A percentile compares a stretch with the other conserved stretches of the same genome.
Conservation (phyloP, 1,140 invertebrate species). For the Sycophaga agraensis region DNA sequence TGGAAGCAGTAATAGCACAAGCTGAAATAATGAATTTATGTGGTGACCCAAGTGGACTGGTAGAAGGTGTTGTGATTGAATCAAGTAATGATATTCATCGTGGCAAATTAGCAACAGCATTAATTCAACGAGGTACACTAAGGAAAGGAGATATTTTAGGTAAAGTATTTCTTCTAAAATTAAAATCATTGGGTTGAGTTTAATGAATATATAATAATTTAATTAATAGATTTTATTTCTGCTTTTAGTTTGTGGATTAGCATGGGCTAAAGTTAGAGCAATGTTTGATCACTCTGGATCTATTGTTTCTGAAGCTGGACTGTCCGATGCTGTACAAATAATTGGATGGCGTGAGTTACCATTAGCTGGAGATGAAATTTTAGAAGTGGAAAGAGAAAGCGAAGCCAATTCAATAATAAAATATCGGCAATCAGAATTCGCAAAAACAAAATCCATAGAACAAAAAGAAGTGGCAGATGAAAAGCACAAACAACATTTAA, state of each 20-base stretch:
- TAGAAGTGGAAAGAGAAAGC: slow-evolving; percentile 81
- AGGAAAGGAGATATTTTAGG: slow-evolving; percentile 75
- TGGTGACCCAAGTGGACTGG: slow-evolving; percentile 77
- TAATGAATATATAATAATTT: neutral
- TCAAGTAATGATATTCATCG: slow-evolving; percentile 71
- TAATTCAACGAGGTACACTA: slow-evolving; percentile 89
- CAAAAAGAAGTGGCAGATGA: slow-evolving; percentile 66
- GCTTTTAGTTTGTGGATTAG: slow-evolving; percentile 71
- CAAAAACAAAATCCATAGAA: slow-evolving; percentile 62
- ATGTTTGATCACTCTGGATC: slow-evolving; percentile 81
- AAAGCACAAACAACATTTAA: slow-evolving; percentile 70
- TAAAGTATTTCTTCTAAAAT: slow-evolving; percentile 31
- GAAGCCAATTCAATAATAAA: slow-evolving; percentile 71
- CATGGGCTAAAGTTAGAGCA: slow-evolving; percentile 83
- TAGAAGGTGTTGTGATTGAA: slow-evolving; percentile 91
- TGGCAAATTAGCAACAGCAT: slow-evolving; percentile 84
- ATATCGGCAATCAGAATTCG: slow-evolving; percentile 62
- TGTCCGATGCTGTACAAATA: slow-evolving; percentile 83
- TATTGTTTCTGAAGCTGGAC: slow-evolving; percentile 68
- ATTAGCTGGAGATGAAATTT: slow-evolving; percentile 79
- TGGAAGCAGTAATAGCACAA: slow-evolving; percentile 83
- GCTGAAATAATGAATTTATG: slow-evolving; percentile 88
- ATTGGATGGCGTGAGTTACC: slow-evolving; percentile 89
- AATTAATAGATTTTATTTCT: neutral
- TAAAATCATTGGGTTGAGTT: too few relatives aligned